Percentiles rank a stretch among this genome's conserved stretches.
Conservation (phyloP, 2,797 vertebrate genomes). For the Rhinogobio ventralis region DNA sequence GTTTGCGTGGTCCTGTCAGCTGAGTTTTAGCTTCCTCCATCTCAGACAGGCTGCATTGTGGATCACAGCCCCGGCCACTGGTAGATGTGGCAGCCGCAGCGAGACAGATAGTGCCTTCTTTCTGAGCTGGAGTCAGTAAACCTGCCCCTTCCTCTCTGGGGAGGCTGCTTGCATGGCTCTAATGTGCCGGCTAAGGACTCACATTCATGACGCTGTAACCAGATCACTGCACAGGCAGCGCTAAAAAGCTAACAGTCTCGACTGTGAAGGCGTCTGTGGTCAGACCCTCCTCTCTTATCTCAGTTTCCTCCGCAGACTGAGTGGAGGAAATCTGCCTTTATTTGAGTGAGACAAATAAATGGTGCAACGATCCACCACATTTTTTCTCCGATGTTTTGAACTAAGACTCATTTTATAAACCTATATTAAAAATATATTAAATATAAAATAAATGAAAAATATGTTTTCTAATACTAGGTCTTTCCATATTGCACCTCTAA, state of each 20-base stretch:
- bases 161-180: conserved; percentile 82
- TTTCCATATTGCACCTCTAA: background rate
- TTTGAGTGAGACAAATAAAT: conserved; percentile 70
- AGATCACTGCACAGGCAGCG: conserved; percentile 78
- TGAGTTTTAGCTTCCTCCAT: conserved; percentile 61
- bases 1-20: conserved; percentile 62
- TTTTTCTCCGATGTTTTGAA: conserved; percentile 4
- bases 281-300: conserved; percentile 76
- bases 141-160: conserved; percentile 79
- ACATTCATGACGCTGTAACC: conserved; percentile 83
- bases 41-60: conserved; percentile 54
- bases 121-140: conserved; percentile 82
- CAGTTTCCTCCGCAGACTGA: conserved; percentile 73
- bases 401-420: background rate
- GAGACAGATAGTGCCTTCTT: conserved; percentile 80
- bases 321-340: conserved; percentile 71
- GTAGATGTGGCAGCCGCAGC: conserved; percentile 44
- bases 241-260: conserved; percentile 84
- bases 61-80: conserved; percentile 31
- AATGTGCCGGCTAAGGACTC: conserved; percentile 77
- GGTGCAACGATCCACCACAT: conserved; percentile 60
- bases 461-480: background rate
- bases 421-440: background rate
- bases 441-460: background rate
- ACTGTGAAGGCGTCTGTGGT: conserved; percentile 83